Base-by-base conservation (phyloP, 1,140 invertebrate genomes). In the Polyergus mexicanus region DNA sequence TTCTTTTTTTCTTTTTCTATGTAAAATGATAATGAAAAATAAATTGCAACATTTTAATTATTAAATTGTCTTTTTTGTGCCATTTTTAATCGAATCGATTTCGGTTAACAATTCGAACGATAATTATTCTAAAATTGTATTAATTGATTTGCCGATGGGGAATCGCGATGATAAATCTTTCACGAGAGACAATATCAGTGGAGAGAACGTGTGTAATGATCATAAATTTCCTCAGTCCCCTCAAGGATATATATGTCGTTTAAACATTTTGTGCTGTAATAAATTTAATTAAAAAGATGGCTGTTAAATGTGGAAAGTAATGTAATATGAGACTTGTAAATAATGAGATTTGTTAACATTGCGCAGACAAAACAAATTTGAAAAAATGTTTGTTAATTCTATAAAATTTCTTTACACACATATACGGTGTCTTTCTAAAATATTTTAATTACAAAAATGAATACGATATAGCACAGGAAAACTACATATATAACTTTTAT, bases 61-160 rank as follows among this genome's bases (percentile, higher is more conserved):
- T 72, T 72, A 72, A 81, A 81, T 74, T 62, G 41, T 3, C 38
- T 28, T 71, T 81, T 80, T 80, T 72, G 51, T 44, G 35, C 25
- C 72, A 51, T 74, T 72, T 81, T 83, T 28, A 71, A 13, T 72
- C 25, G 54, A 72, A 56, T 28, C 25, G 32, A 0, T 32, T 32
- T 8, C 16, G 51, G n/a, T 35, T 44, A n/a, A 1, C n/a, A 41
- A 19, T 51, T 71, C 35, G 25, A 41, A 44, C 6, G 28, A 80
- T 22, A 86, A 76, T 88, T 86, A 76, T 63, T 75, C 32, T 54
- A 56, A 83, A 83, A 86, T 86, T 83, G 10, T 35, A 44, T 44
- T 11, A 56, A 44, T n/a, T 65, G 13, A 69, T 62, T 56, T 80
- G n/a, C n/a, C 38, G 32, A 58, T 80, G 38, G 66, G 2, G 7